phyloP scores from a whole-genome alignment of 2,888 invertebrate species.

The Isoperla grammatica region DNA sequence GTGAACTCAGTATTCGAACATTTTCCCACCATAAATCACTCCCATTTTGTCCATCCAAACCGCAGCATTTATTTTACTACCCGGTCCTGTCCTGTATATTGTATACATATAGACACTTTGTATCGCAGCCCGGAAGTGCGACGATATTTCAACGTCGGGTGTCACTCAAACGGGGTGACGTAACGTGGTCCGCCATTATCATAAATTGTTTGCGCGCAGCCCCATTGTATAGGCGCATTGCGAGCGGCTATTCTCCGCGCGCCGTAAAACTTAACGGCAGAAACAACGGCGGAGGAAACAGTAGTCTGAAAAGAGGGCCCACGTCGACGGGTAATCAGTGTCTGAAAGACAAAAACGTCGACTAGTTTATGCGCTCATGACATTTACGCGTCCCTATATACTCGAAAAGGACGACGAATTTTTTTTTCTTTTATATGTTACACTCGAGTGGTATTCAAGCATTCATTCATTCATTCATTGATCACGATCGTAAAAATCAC shows the following conservation, averaged over 20 bases:
- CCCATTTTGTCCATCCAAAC: too few relatives aligned
- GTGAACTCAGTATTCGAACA: too few relatives aligned
- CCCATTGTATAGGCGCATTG: background rate
- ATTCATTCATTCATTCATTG: too few relatives aligned
- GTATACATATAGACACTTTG: too few relatives aligned
- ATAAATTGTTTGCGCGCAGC: background rate
- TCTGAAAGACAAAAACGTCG: conserved; percentile 3
- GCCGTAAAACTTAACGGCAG: conserved; percentile 10
- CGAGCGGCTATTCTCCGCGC: conserved; percentile 1
- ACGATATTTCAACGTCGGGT: background rate
- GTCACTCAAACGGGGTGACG: conserved; percentile 3
- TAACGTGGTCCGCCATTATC: conserved; percentile 5
- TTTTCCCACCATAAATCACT: too few relatives aligned
- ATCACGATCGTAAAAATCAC: conserved; percentile 1
- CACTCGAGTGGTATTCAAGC: background rate
- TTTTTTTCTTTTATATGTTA: background rate
- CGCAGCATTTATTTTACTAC: too few relatives aligned
- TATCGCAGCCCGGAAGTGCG: too few relatives aligned
- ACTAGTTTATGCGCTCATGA: background rate
- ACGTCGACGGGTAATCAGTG: conserved; percentile 6
- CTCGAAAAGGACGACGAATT: background rate
- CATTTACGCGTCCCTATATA: background rate
- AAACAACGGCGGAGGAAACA: conserved; percentile 7
- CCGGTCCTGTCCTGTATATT: too few relatives aligned
- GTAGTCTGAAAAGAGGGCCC: background rate